These are phyloP conservation scores for Tubulanus polymorphus DNA, from an alignment of 2,888 invertebrate species.

Conservation along the genomic window DNA sequence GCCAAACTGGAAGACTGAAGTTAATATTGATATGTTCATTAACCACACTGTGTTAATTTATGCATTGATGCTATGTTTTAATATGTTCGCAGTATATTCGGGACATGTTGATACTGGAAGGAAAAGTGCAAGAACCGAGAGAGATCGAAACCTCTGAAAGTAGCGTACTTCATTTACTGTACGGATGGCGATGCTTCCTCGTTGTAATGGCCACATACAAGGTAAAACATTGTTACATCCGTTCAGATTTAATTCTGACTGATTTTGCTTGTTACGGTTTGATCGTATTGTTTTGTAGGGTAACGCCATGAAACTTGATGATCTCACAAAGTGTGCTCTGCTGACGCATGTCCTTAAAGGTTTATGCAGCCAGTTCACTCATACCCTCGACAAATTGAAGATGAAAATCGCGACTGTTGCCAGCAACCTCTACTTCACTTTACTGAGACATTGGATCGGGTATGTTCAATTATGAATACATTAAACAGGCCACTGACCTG, in stretches of 20 bases:
- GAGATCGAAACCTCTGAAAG: conserved; percentile 27
- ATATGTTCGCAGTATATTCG: conserved; percentile 24
- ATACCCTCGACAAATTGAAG: conserved; percentile 27
- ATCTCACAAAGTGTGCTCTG: conserved; percentile 28
- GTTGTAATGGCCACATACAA: conserved; percentile 33
- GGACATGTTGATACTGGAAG: conserved; percentile 19
- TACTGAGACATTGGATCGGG: conserved; percentile 43
- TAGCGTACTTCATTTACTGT: conserved; percentile 34
- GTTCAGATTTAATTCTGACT: neutral
- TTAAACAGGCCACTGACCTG: neutral
- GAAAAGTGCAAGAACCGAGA: conserved; percentile 11
- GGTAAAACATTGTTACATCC: conserved; percentile 22
- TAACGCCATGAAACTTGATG: conserved; percentile 27
- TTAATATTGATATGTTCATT: too few species aligned
- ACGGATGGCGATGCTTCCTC: conserved; percentile 43
- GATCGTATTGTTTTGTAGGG: conserved; percentile 23
- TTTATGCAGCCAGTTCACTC: conserved; percentile 32
- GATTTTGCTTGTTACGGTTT: neutral
- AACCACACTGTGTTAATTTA: too few species aligned
- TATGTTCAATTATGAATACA: conserved; percentile 15
- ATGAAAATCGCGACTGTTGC: conserved; percentile 41
- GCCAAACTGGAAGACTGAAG: too few species aligned
- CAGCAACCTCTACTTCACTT: conserved; percentile 42
- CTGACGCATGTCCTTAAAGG: conserved; percentile 36
- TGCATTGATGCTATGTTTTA: too few species aligned